phyloP scores from a whole-genome alignment of 2,113 vertebrate species.

The Mustelus asterias region DNA sequence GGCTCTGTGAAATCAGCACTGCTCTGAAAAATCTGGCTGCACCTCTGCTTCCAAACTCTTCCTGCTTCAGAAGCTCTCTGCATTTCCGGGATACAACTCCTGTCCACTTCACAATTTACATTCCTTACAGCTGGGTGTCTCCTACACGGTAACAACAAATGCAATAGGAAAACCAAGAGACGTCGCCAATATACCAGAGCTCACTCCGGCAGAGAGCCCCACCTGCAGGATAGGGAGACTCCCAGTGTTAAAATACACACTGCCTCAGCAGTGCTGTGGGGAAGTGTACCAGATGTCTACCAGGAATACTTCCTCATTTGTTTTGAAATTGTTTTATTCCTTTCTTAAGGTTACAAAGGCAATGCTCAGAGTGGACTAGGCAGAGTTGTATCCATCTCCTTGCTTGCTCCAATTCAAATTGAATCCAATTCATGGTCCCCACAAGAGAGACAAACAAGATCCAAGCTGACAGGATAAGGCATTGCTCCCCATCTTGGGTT shows the following conservation, averaged over 20 bases:
- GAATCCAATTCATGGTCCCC: too few species aligned
- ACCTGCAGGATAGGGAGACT: neutral
- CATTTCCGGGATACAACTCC: neutral
- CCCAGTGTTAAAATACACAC: neutral
- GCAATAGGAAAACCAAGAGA: neutral
- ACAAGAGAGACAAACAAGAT: too few species aligned
- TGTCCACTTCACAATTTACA: neutral
- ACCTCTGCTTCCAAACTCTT: neutral
- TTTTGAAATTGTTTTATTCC: too few species aligned
- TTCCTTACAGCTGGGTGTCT: neutral
- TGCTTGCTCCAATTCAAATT: too few species aligned
- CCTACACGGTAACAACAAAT: neutral
- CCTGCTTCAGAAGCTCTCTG: neutral
- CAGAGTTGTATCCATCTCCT: too few species aligned
- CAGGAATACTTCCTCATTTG: too few species aligned
- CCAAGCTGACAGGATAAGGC: too few species aligned
- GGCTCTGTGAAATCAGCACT: neutral
- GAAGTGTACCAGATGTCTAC: too few species aligned
- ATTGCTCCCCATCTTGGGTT: too few species aligned
- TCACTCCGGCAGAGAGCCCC: neutral
- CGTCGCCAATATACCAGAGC: neutral
- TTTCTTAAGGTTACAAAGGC: too few species aligned
- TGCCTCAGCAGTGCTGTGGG: neutral
- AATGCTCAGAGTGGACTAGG: too few species aligned
- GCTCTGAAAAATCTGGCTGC: neutral